Evolutionary conservation across 1,140 invertebrate genomes (phyloP).

Genomic region (Atta colombica): DNA sequence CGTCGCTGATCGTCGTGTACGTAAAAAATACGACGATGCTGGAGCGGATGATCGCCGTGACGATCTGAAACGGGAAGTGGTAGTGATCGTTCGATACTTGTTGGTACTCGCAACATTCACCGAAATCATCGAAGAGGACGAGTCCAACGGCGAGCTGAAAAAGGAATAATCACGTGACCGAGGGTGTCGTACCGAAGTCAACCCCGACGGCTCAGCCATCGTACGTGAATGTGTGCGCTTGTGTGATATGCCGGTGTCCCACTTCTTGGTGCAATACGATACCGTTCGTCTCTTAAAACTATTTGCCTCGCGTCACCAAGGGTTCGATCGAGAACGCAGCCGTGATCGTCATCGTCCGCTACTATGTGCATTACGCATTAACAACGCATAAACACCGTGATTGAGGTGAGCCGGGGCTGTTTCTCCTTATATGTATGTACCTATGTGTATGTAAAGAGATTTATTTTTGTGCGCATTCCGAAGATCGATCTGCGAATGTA

Average conservation of each 20-base stretch:
- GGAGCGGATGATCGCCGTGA: neutral
- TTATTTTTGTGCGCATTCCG: conserved; percentile 44
- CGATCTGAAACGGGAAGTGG: neutral
- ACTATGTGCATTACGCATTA: conserved; percentile 55
- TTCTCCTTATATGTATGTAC: neutral
- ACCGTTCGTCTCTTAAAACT: conserved; percentile 52
- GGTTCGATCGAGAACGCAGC: conserved; percentile 26
- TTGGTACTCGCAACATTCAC: neutral
- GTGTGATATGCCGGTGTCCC: conserved; percentile 70
- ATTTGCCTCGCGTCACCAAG: conserved; percentile 27
- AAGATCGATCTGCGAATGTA: conserved; percentile 47
- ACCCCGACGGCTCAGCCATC: conserved; percentile 37
- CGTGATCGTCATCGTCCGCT: conserved; percentile 7
- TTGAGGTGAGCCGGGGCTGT: conserved; percentile 56
- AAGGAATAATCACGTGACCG: neutral
- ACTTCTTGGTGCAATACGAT: neutral
- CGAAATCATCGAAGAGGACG: neutral
- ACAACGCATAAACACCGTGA: conserved; percentile 14
- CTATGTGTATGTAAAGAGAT: conserved; percentile 28
- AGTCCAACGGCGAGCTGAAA: neutral
- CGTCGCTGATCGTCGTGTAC: neutral
- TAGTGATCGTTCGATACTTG: neutral
- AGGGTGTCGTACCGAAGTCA: conserved; percentile 45
- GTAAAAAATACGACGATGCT: conserved; percentile 27
- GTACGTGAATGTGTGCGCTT: neutral